Evolutionary conservation across 2,888 invertebrate genomes (phyloP).

Genomic region (Lordiphosa fenestrarum): DNA sequence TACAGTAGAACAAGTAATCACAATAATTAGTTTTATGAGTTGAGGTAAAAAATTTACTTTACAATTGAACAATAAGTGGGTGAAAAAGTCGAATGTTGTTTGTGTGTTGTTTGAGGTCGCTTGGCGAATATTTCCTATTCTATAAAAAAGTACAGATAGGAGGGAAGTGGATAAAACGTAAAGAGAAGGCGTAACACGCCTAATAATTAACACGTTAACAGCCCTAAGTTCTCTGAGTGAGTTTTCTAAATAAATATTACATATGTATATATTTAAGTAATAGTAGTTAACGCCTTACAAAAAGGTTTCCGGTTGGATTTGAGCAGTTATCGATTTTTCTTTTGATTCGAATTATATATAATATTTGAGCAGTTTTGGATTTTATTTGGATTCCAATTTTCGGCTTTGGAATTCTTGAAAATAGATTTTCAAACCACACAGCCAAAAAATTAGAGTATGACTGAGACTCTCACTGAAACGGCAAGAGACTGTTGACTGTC

Average conservation of each 20-base stretch:
- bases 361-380: slow-evolving; percentile 39
- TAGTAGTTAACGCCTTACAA: slow-evolving; percentile 22
- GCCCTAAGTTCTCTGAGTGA: slow-evolving; percentile 71
- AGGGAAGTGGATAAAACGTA: slow-evolving; percentile 28
- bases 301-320: slow-evolving; percentile 17
- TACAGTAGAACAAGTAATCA: slow-evolving; percentile 21
- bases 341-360: neutral
- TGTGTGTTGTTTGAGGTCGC: slow-evolving; percentile 32
- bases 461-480: slow-evolving; percentile 58
- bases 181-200: slow-evolving; percentile 55
- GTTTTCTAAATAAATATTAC: slow-evolving; percentile 41
- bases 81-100: slow-evolving; percentile 1
- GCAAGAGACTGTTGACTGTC: slow-evolving; percentile 70
- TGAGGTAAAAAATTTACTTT: too few species aligned
- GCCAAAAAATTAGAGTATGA: too few species aligned
- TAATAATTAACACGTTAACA: slow-evolving; percentile 67
- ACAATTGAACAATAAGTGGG: slow-evolving; percentile 6
- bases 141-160: slow-evolving; percentile 21
- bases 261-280: slow-evolving; percentile 17
- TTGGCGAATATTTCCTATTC: slow-evolving; percentile 38
- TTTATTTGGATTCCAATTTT: slow-evolving; percentile 35
- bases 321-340: slow-evolving; percentile 36
- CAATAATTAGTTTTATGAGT: slow-evolving; percentile 15
- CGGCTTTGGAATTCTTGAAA: slow-evolving; percentile 6
- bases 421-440: neutral